Conservation (phyloP, 2,113 vertebrate genomes). For the Trematomus loennbergii region DNA sequence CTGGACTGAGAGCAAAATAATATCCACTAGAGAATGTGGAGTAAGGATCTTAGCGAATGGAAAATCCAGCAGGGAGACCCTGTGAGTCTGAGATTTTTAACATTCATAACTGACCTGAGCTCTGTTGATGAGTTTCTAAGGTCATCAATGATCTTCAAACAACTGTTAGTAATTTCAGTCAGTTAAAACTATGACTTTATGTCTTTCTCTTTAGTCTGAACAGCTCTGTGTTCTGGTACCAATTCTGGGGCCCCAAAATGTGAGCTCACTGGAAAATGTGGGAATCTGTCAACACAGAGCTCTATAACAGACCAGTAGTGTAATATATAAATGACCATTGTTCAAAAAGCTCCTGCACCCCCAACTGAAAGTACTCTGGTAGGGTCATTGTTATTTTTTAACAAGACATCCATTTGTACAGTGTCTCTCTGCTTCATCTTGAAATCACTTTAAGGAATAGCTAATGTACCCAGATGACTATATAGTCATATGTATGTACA, state of each 20-base stretch:
- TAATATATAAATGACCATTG: constrained; percentile 28
- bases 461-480: background rate
- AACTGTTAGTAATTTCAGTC: background rate
- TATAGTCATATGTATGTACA: background rate
- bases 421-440: background rate
- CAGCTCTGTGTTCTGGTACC: constrained; percentile 3
- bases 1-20: constrained; percentile 38
- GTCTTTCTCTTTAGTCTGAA: constrained; percentile 4
- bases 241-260: constrained; percentile 7
- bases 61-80: constrained; percentile 52
- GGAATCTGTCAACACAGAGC: constrained; percentile 17
- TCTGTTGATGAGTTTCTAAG: constrained; percentile 29
- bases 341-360: constrained; percentile 18
- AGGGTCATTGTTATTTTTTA: constrained; percentile 9
- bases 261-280: constrained; percentile 38
- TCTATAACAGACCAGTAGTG: constrained; percentile 17
- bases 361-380: constrained; percentile 16
- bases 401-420: constrained; percentile 7
- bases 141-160: constrained; percentile 41
- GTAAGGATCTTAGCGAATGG: constrained; percentile 39
- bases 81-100: constrained; percentile 35
- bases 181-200: constrained; percentile 27
- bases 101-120: constrained; percentile 35
- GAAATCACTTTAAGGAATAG: background rate
- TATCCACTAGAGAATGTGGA: constrained; percentile 33